Conservation (phyloP, 2,797 vertebrate genomes). For the Holocentrus rufus region DNA sequence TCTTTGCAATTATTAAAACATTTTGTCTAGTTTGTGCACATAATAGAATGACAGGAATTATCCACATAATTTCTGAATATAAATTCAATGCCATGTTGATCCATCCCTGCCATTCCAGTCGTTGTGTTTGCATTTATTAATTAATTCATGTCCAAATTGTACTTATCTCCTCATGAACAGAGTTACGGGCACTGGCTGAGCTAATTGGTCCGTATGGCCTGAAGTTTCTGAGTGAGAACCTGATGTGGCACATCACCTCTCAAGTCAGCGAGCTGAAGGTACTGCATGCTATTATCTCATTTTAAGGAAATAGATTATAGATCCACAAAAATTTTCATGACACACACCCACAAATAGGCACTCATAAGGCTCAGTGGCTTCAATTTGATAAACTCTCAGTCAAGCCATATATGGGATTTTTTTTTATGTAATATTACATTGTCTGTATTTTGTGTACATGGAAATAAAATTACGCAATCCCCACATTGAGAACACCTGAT, state of each 20-base stretch:
- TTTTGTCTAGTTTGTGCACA: conserved; percentile 1
- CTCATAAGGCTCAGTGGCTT: too few relatives aligned
- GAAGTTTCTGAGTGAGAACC: conserved; percentile 92
- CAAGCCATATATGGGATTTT: neutral
- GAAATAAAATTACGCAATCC: too few relatives aligned
- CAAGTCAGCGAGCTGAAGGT: conserved; percentile 94
- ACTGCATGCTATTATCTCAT: neutral
- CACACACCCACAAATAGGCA: neutral
- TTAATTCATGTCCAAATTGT: neutral
- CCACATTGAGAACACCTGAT: too few relatives aligned
- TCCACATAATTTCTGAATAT: too few relatives aligned
- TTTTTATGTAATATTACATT: neutral
- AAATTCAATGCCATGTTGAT: neutral
- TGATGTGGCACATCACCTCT: conserved; percentile 97
- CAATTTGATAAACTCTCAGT: neutral
- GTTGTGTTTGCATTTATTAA: conserved; percentile 17
- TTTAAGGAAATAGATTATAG: neutral
- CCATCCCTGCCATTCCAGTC: neutral
- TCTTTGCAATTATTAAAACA: conserved; percentile 3
- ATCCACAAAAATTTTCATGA: neutral
- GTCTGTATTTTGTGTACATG: neutral
- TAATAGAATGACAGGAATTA: neutral
- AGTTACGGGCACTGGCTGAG: conserved; percentile 89
- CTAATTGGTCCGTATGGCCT: conserved; percentile 92
- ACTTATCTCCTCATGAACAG: conserved; percentile 68